Evolutionary conservation across 1,140 invertebrate species (phyloP).

Genomic region (Brachionus rubens): DNA sequence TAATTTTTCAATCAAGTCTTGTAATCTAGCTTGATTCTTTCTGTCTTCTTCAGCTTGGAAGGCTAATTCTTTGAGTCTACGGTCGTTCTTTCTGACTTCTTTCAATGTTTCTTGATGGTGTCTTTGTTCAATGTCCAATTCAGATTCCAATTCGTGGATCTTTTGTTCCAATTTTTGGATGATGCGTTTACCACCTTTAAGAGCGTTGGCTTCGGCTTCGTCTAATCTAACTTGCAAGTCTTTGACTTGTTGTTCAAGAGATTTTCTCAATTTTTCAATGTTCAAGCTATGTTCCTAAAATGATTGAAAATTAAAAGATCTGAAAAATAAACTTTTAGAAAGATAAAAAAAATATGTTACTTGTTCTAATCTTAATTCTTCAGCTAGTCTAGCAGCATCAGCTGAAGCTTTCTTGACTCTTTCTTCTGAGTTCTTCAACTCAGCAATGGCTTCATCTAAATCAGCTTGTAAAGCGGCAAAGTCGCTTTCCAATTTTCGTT

Average conservation of each 20-base stretch:
- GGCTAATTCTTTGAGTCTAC: constrained; percentile 68
- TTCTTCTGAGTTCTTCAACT: constrained; percentile 91
- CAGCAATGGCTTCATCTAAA: constrained; percentile 55
- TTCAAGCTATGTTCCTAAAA: constrained; percentile 78
- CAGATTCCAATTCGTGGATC: constrained; percentile 80
- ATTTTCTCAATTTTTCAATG: constrained; percentile 95
- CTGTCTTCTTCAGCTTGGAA: constrained; percentile 94
- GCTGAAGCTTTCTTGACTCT: constrained; percentile 82
- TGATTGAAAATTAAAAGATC: not conserved
- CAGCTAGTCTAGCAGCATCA: constrained; percentile 91
- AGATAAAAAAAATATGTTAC: not conserved
- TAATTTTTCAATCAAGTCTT: constrained; percentile 95
- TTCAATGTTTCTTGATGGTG: constrained; percentile 75
- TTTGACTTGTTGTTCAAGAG: constrained; percentile 93
- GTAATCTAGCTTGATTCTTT: constrained; percentile 95
- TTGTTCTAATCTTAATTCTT: constrained; percentile 95
- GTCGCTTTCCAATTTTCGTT: constrained; percentile 97
- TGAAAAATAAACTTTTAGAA: not conserved
- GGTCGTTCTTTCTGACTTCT: constrained; percentile 74
- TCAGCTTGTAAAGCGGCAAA: constrained; percentile 85
- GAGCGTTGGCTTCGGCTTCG: constrained; percentile 89
- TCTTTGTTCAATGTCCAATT: constrained; percentile 94
- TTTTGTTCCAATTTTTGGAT: constrained; percentile 64
- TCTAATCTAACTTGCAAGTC: constrained; percentile 92
- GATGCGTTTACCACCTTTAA: constrained; percentile 91